Conservation (phyloP, 2,888 invertebrate species). For the Beris chalybata region DNA sequence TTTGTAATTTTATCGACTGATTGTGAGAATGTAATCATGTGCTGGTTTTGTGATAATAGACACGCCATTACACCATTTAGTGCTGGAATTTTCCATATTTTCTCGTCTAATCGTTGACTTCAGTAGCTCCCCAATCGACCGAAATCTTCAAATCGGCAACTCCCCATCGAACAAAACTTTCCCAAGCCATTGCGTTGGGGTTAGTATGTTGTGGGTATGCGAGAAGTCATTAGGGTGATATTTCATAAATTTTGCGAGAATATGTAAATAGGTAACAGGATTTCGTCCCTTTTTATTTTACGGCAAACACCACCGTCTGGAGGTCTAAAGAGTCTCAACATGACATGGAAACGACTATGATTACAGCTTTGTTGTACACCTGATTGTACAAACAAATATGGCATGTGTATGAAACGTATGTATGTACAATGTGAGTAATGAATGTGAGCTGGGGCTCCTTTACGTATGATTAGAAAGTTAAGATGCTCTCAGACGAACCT, state of each 20-base stretch:
- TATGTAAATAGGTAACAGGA: slow-evolving; percentile 32
- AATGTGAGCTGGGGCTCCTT: too few species aligned
- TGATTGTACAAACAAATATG: too few species aligned
- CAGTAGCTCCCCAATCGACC: slow-evolving; percentile 26
- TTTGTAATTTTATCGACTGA: slow-evolving; percentile 34
- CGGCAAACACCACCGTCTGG: slow-evolving; percentile 17
- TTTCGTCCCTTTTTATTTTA: slow-evolving; percentile 19
- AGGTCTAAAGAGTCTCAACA: too few species aligned
- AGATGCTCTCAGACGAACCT: too few species aligned
- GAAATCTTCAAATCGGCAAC: slow-evolving; percentile 3
- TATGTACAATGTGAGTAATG: too few species aligned
- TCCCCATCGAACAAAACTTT: slow-evolving; percentile 5
- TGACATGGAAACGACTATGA: too few species aligned
- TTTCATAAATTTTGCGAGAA: slow-evolving; percentile 33
- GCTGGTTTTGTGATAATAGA: slow-evolving; percentile 34
- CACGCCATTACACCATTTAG: slow-evolving; percentile 36
- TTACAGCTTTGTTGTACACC: too few species aligned
- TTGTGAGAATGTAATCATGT: slow-evolving; percentile 35
- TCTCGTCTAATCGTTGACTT: slow-evolving; percentile 1
- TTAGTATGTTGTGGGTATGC: not conserved
- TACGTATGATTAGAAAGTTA: too few species aligned
- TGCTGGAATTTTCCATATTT: slow-evolving; percentile 32
- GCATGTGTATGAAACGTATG: too few species aligned
- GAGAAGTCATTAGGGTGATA: slow-evolving; percentile 21
- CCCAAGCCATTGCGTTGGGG: not conserved